Conservation (phyloP, 92 coral and sea anemone genomes). For the Palythoa caribaeorum region DNA sequence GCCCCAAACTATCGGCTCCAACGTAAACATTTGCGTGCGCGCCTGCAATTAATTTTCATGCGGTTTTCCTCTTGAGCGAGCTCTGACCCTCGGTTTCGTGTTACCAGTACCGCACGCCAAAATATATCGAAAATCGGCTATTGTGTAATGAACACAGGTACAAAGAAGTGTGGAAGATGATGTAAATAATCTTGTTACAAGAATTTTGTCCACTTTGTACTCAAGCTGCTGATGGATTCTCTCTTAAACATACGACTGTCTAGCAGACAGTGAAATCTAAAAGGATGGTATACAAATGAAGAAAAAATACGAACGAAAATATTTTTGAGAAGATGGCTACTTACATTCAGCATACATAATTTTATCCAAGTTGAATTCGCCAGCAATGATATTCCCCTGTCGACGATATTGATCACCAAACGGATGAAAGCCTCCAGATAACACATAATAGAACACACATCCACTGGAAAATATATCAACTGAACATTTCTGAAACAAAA, state of each 20-base stretch:
- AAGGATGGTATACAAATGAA: not conserved
- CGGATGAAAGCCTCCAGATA: slow-evolving; percentile 95
- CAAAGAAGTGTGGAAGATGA: too few species aligned
- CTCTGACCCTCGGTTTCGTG: too few species aligned
- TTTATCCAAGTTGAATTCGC: slow-evolving; percentile 89
- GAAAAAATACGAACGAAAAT: not conserved
- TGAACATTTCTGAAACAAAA: slow-evolving; percentile 84
- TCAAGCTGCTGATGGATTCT: too few species aligned
- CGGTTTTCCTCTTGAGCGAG: too few species aligned
- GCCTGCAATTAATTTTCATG: too few species aligned
- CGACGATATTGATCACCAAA: slow-evolving; percentile 95
- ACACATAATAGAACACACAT: slow-evolving; percentile 95
- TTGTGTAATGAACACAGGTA: too few species aligned
- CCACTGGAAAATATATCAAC: slow-evolving; percentile 97
- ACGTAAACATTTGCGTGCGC: too few species aligned
- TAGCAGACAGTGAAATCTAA: not conserved
- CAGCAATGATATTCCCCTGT: slow-evolving; percentile 93
- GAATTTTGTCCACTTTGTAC: too few species aligned
- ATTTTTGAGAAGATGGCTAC: not conserved
- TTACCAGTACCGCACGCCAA: too few species aligned
- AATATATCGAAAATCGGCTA: too few species aligned
- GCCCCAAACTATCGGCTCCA: too few species aligned
- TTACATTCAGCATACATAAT: slow-evolving; percentile 75
- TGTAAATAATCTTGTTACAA: too few species aligned
- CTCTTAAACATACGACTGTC: not conserved